Evolutionary conservation across 1,140 invertebrate species (phyloP).

Genomic region (Trichogramma pretiosum): DNA sequence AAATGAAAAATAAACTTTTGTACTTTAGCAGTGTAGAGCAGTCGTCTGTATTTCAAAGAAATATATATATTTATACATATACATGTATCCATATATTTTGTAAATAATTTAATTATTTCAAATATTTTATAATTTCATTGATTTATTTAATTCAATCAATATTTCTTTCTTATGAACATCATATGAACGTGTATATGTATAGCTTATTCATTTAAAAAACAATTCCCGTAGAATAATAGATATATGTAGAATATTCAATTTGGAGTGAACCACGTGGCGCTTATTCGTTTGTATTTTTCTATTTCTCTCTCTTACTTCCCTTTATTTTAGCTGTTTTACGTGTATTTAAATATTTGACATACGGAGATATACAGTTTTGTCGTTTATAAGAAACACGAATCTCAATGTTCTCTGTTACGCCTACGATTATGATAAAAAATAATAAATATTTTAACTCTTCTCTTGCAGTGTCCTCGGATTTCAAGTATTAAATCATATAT

Average conservation of each 20-base stretch:
- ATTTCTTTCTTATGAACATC: no score
- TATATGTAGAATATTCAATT: slow-evolving; percentile 17
- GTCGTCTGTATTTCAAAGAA: slow-evolving; percentile 37
- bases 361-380: no score
- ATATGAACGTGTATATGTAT: no score
- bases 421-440: no score
- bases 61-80: no score
- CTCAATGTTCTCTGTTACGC: slow-evolving; percentile 7
- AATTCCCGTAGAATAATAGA: slow-evolving; percentile 29
- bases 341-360: no score
- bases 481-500: not conserved
- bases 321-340: no score
- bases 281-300: slow-evolving; percentile 17
- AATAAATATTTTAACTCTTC: not conserved
- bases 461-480: not conserved
- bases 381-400: slow-evolving; percentile 7
- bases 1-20: slow-evolving; percentile 47
- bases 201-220: slow-evolving; percentile 31
- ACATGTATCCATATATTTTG: slow-evolving; percentile 29
- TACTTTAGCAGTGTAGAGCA: slow-evolving; percentile 49
- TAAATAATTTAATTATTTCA: no score
- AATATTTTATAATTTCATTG: slow-evolving; percentile 27
- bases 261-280: slow-evolving; percentile 19
- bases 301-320: not conserved
- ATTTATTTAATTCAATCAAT: slow-evolving; percentile 21